phyloP scores from a whole-genome alignment of 2,888 invertebrate species.

The Drosophila lutescens region DNA sequence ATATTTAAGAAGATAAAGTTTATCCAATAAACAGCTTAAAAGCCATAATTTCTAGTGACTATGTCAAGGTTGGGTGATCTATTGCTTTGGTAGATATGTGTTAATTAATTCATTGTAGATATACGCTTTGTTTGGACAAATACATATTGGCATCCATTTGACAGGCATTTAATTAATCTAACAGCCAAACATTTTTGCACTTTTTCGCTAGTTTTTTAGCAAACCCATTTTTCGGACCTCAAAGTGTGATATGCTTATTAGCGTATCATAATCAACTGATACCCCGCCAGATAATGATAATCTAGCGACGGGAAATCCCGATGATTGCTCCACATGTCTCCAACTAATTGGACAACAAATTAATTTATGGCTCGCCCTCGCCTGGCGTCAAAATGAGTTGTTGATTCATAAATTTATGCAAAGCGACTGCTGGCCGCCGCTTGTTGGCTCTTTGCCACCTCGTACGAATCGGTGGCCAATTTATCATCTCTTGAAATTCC shows the following conservation, averaged over 20 bases:
- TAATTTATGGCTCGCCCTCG: conserved; percentile 67
- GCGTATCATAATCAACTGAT: conserved; percentile 14
- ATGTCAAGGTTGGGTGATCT: conserved; percentile 25
- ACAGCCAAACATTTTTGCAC: conserved; percentile 10
- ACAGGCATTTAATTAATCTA: conserved; percentile 27
- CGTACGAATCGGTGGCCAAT: conserved; percentile 68
- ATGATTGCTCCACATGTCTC: conserved; percentile 51
- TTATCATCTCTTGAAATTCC: conserved; percentile 77
- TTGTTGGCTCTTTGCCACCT: conserved; percentile 76
- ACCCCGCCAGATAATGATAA: conserved; percentile 15
- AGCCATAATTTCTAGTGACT: conserved; percentile 19
- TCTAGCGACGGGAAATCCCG: conserved; percentile 30
- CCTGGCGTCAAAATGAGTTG: conserved; percentile 65
- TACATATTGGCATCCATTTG: conserved; percentile 6
- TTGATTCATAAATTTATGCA: conserved; percentile 72
- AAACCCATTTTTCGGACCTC: background rate
- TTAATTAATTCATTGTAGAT: conserved; percentile 34
- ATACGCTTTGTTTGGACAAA: conserved; percentile 10
- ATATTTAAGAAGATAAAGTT: background rate
- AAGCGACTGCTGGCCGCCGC: conserved; percentile 38
- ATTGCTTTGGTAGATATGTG: conserved; percentile 24
- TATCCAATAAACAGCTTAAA: background rate
- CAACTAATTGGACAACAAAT: conserved; percentile 70
- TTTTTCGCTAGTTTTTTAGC: conserved; percentile 1
- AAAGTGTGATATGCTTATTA: conserved; percentile 20